Evolutionary conservation across 1,140 invertebrate species (phyloP).

Genomic region (Gryllus bimaculatus): DNA sequence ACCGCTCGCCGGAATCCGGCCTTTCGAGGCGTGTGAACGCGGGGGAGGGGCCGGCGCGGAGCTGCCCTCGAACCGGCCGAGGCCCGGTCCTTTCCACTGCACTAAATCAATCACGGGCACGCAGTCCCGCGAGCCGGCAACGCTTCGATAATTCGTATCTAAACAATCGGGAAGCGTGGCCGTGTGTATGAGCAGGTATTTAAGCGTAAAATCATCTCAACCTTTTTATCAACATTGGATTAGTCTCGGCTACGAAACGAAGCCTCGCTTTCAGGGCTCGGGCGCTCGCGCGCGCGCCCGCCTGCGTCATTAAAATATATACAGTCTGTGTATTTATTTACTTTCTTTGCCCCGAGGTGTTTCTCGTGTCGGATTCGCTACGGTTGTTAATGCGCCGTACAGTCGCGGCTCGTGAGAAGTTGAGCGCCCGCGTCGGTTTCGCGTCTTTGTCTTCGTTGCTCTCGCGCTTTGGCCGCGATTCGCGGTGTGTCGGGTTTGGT

Average conservation of each 20-base stretch:
- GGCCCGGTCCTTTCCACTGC: background rate
- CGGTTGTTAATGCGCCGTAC: background rate
- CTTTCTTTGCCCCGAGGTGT: background rate
- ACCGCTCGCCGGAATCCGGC: background rate
- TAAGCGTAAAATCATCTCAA: background rate
- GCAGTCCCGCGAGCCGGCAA: background rate
- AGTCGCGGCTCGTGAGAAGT: background rate
- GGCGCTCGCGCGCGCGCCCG: too few species aligned
- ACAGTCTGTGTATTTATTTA: background rate
- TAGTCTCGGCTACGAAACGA: background rate
- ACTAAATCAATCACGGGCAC: background rate
- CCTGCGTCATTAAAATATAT: background rate
- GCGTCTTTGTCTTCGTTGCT: too few species aligned
- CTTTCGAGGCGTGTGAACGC: background rate
- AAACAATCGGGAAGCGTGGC: background rate
- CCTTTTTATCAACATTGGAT: background rate
- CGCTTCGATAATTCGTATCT: background rate
- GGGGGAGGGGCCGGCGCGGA: background rate
- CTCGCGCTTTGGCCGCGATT: too few species aligned
- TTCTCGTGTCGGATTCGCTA: constrained; percentile 3
- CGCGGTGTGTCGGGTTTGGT: too few species aligned
- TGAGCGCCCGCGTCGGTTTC: too few species aligned
- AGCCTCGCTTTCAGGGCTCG: background rate
- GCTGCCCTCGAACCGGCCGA: background rate
- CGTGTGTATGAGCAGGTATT: constrained; percentile 1